Evolutionary conservation across 2,113 vertebrate genomes (phyloP).

Genomic region (Sturnira hondurensis): DNA sequence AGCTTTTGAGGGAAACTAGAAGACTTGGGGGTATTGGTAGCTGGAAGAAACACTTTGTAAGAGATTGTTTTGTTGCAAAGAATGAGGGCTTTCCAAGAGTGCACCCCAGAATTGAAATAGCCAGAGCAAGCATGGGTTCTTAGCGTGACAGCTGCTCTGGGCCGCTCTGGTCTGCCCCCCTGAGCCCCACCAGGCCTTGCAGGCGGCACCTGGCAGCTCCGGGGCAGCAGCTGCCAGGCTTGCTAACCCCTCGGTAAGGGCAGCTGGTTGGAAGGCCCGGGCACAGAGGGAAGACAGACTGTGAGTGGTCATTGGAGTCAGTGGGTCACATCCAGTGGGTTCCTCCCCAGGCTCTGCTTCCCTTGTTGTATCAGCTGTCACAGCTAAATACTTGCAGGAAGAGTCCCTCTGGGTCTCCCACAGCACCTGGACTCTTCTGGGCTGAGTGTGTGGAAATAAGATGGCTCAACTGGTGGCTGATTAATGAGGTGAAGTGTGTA

Average conservation of each 20-base stretch:
- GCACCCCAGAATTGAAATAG: background rate
- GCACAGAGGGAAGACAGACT: background rate
- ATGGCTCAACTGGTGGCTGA: slow-evolving; percentile 5
- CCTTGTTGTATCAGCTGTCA: slow-evolving; percentile 48
- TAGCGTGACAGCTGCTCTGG: background rate
- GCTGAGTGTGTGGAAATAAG: background rate
- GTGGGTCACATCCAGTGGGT: slow-evolving; percentile 42
- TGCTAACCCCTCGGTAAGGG: background rate
- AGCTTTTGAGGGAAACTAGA: background rate
- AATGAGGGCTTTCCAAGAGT: background rate
- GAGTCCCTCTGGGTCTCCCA: background rate
- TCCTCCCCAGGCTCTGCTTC: slow-evolving; percentile 23
- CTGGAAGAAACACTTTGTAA: background rate
- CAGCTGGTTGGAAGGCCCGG: slow-evolving; percentile 11
- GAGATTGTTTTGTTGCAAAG: background rate
- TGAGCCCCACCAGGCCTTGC: background rate
- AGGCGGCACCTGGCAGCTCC: background rate
- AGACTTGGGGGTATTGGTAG: background rate
- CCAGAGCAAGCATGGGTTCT: background rate
- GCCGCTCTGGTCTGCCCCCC: background rate
- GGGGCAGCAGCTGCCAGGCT: background rate
- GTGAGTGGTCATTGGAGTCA: background rate
- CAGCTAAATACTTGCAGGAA: slow-evolving; percentile 17
- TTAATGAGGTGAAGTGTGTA: background rate
- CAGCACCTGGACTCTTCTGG: slow-evolving; percentile 36